Conservation (phyloP, 2,888 invertebrate genomes). For the Eristalinus sepulchralis region DNA sequence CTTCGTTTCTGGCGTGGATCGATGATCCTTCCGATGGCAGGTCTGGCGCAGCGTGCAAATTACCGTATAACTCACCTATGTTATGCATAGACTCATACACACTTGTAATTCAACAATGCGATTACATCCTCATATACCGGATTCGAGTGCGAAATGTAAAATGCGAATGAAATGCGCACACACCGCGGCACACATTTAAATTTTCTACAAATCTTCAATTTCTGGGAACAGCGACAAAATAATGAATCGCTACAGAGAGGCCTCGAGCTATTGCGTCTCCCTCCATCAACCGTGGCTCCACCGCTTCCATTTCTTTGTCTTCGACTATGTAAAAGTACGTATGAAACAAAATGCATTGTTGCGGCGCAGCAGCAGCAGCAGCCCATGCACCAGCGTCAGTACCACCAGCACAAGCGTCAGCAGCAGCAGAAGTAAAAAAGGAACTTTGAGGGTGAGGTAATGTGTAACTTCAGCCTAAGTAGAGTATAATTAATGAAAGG, state of each 20-base stretch:
- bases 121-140: constrained; percentile 20
- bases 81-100: background rate
- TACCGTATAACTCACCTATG: background rate
- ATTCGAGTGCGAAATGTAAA: constrained; percentile 5
- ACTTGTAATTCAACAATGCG: background rate
- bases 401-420: constrained; percentile 18
- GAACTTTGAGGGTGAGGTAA: constrained; percentile 56
- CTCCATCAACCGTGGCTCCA: constrained; percentile 45
- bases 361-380: constrained; percentile 32
- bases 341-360: constrained; percentile 49
- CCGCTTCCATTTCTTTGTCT: constrained; percentile 49
- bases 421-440: constrained; percentile 25
- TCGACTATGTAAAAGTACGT: constrained; percentile 19
- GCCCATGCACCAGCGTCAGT: constrained; percentile 9
- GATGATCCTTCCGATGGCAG: background rate
- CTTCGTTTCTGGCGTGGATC: background rate
- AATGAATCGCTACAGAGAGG: constrained; percentile 52
- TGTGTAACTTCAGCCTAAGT: constrained; percentile 65
- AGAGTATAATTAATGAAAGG: constrained; percentile 73
- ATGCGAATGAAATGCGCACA: constrained; percentile 34
- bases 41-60: background rate
- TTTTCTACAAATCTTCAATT: constrained; percentile 43
- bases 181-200: constrained; percentile 38
- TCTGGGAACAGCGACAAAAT: constrained; percentile 59
- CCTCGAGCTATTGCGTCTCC: constrained; percentile 50